A percentile compares a stretch with the other conserved stretches of the same genome.
phyloP scores from a whole-genome alignment of 2,113 vertebrate species.

The Anthoscopus minutus region DNA sequence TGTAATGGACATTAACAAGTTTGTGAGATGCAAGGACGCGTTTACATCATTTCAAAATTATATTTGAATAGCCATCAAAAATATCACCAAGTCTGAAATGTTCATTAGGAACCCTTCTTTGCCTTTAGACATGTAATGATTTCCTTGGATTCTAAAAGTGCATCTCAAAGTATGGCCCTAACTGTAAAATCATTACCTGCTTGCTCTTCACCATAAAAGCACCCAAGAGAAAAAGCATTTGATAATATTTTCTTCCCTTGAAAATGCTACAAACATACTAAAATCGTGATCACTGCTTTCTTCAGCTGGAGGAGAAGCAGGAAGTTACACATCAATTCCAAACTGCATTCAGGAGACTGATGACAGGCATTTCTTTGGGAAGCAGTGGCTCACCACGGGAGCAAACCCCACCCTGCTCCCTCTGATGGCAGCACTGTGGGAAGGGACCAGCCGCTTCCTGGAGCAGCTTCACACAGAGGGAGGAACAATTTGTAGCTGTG shows the following conservation, averaged over 20 bases:
- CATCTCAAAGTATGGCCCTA: not conserved
- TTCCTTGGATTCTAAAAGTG: not conserved
- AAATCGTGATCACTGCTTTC: not conserved
- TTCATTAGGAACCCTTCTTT: not conserved
- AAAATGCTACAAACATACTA: not conserved
- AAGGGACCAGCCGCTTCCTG: not conserved
- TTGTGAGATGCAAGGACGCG: not conserved
- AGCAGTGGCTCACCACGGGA: accelerated
- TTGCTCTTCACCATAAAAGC: not conserved
- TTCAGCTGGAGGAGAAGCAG: not conserved
- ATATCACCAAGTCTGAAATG: not conserved
- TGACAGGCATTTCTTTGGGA: not conserved
- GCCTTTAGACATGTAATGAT: not conserved
- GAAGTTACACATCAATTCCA: not conserved
- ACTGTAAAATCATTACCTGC: slow-evolving; percentile 3
- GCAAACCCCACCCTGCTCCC: not conserved
- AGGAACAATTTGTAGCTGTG: not conserved
- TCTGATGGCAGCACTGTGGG: not conserved
- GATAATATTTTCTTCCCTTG: not conserved
- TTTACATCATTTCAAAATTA: not conserved
- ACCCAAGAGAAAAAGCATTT: not conserved
- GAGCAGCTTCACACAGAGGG: not conserved
- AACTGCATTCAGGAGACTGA: not conserved
- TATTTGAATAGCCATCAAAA: slow-evolving; percentile 19
- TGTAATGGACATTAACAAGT: slow-evolving; percentile 45